Evolutionary conservation across 2,797 vertebrate species (phyloP), one percentile per base, ranked within the genome.

Genomic region (Bufotes viridis): DNA sequence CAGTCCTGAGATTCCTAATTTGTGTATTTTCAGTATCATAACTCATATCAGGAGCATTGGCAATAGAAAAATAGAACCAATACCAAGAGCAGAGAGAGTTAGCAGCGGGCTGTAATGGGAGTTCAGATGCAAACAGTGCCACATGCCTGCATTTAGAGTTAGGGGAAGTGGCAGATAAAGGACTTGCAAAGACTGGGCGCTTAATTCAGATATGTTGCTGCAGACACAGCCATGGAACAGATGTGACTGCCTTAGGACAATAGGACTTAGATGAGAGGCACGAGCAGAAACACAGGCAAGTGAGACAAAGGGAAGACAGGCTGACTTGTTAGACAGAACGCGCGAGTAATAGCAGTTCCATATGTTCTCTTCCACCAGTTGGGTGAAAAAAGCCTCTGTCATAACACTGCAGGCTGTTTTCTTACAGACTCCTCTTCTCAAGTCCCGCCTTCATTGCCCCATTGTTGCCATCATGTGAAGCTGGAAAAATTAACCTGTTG

Each of bases 281-380:
- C 84, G 88, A 70, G 84, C 80, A 83, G 88, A 78, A 65, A 89
- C 88, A 89, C 34, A 78, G 63, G 53, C 81, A 61, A 81, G 72
- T 29, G 84, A 89, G 79, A 89, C 88, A 89, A 89, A 89, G 80
- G 84, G 88, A 89, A 89, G 88, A 89, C 84, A 89, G 84, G 88
- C 70, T 79, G 80, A 89, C 88, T 89, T 89, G 88, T 89, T 81
- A 89, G 88, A 89, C 88, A 87, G 88, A 89, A 87, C 78, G 88
- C 55, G 49, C 80, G 63, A 86, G 81, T 82, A 89, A 89, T 89
- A 86, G 83, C 84, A 70, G 84, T 63, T 81, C 88, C 88, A 89
- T 86, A 89, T 89, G 88, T 74, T 89, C 88, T 57, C 84, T 81
- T 89, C 84, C 69, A 87, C 84, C 72, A 79, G 84, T 82, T 87